A percentile compares a stretch with the other conserved stretches of the same genome.
These are phyloP conservation scores for Anticlea derivata DNA, from an alignment of 2,888 invertebrate species.

Conservation along the genomic window DNA sequence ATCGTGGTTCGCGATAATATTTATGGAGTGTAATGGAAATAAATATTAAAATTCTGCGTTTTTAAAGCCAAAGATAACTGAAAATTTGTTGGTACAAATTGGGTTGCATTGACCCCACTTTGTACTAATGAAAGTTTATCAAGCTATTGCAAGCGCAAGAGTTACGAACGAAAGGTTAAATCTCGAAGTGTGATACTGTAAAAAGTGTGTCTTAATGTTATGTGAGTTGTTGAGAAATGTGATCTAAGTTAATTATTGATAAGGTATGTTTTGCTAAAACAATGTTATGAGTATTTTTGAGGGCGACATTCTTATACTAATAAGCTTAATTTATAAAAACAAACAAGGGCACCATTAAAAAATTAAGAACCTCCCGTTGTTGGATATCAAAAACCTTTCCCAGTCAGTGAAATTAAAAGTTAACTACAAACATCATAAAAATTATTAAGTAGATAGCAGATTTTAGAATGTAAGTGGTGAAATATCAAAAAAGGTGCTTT, in stretches of 20 bases:
- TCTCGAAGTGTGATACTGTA: constrained; percentile 65
- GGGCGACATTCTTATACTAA: constrained; percentile 23
- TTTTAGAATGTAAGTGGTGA: constrained; percentile 11
- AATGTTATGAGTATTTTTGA: constrained; percentile 24
- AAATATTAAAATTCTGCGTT: constrained; percentile 33
- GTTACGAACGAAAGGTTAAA: constrained; percentile 40
- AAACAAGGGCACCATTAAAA: constrained; percentile 8
- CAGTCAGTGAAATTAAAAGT: no score
- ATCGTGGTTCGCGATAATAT: constrained; percentile 58
- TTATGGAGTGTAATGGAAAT: constrained; percentile 45
- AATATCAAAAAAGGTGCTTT: constrained; percentile 26
- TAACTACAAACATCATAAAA: constrained; percentile 5
- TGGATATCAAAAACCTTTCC: no score
- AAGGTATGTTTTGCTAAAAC: constrained; percentile 36
- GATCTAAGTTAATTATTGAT: constrained; percentile 67
- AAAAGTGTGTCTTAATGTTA: constrained; percentile 54
- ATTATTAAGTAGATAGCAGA: neutral
- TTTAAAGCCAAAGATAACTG: neutral
- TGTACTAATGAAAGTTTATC: constrained; percentile 3
- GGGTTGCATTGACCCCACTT: neutral
- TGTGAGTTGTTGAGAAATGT: constrained; percentile 65
- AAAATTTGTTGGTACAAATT: neutral
- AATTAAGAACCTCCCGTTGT: no score
- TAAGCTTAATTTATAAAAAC: constrained; percentile 17
- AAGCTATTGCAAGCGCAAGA: constrained; percentile 20